Evolutionary conservation across 2,888 invertebrate species (phyloP), one percentile per base, ranked within the genome.

Genomic region (Oscheius myriophilus): DNA sequence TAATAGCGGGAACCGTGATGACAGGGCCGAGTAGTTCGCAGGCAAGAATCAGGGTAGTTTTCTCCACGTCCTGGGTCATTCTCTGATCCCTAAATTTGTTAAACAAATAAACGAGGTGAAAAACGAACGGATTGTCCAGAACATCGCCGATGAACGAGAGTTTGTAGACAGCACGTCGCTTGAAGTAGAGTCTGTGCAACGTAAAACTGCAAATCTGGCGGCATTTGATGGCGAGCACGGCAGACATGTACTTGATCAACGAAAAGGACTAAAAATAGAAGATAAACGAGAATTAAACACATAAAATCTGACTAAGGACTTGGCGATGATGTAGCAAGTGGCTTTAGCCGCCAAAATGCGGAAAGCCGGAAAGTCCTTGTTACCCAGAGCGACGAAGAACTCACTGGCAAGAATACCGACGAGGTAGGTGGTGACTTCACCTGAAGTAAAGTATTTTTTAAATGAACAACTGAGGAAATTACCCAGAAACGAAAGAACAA

Each of bases 51-150:
- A 85, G 79, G 69, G 89, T 89, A 71, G 89, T 84, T 76, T 85
- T 87, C 72, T 90, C 89, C 4, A 90, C 88, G 87, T 90, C 90
- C 80, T 90, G 89, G 3, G 89, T 88, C 61, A 90, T 89, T 42
- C 90, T 81, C 82, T 90, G 90, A 76, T 90, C 90, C 23, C 89
- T 89, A 83, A 57, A 87, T 84, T 41, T 46, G 51, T 2, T n/a
- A 54, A 52, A 7, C 1, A 9, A 12, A 23, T 39, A 16, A 33
- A 25, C 54, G 62, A 54, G 42, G 23, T 64, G 46, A 53, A 63
- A 62, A 64, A 87, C 89, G 86, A 77, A 89, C 89, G 90, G 89
- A 83, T 90, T 90, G 73, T 90, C 90, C 21, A 89, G 79, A 26
- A 78, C 78, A 55, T 86, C 84, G 58, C 87, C 85, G 4, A 88